Evolutionary conservation across 2,113 vertebrate species (phyloP).

Genomic region (Misgurnus mizolepis): DNA sequence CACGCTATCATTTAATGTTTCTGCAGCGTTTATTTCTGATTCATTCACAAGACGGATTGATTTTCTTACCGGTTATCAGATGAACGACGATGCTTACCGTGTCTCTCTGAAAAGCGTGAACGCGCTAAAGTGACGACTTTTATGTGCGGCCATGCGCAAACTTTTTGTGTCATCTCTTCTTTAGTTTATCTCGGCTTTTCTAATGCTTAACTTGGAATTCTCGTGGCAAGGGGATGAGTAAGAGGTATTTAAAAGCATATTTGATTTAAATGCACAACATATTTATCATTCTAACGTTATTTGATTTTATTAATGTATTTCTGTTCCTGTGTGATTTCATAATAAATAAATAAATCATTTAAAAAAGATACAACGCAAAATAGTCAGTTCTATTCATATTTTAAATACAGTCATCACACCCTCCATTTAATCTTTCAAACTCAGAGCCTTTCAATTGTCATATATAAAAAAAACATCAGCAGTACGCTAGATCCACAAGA

Average conservation of each 20-base stretch:
- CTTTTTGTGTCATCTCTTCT: not conserved
- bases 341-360: too few relatives aligned
- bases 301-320: too few relatives aligned
- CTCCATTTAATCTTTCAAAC: constrained; percentile 3
- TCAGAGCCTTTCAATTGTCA: not conserved
- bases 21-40: not conserved
- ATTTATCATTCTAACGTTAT: too few relatives aligned
- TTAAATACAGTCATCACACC: constrained; percentile 31
- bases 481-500: not conserved
- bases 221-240: too few relatives aligned
- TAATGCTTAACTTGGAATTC: too few relatives aligned
- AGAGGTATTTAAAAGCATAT: too few relatives aligned
- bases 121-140: not conserved
- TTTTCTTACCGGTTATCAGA: not conserved
- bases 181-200: too few relatives aligned
- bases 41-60: not conserved
- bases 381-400: constrained; percentile 18
- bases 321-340: too few relatives aligned
- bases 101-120: not conserved
- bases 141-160: not conserved
- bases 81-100: not conserved
- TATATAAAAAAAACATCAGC: not conserved
- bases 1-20: not conserved
- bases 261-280: too few relatives aligned
- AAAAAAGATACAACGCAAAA: too few relatives aligned